Conservation (phyloP, 1,140 invertebrate species). For the Bombus ignitus region DNA sequence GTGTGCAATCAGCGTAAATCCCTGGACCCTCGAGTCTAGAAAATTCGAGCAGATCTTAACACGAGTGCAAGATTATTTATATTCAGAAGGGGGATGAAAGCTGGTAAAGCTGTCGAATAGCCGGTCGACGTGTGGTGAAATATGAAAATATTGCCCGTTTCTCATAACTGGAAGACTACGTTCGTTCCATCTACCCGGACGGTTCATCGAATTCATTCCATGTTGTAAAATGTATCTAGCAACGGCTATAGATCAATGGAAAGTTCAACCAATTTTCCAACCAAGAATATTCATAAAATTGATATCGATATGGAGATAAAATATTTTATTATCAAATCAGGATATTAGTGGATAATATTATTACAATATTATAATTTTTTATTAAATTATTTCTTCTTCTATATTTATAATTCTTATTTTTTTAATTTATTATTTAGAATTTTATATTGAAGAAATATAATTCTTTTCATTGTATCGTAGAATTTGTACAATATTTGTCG, state of each 20-base stretch:
- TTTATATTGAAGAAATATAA: too few species aligned
- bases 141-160: slow-evolving; percentile 14
- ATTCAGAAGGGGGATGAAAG: background rate
- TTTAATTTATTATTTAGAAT: too few species aligned
- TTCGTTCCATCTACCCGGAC: background rate
- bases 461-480: too few species aligned
- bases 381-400: too few species aligned
- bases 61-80: background rate
- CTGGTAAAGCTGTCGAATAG: slow-evolving; percentile 6
- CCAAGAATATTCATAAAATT: too few species aligned
- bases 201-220: background rate
- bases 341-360: too few species aligned
- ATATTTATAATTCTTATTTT: too few species aligned
- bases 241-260: background rate
- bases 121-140: background rate
- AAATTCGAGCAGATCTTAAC: background rate
- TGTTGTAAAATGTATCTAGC: too few species aligned
- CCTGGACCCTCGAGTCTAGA: background rate
- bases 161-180: slow-evolving; percentile 1
- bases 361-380: too few species aligned
- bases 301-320: too few species aligned
- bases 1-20: background rate
- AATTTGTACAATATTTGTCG: too few species aligned
- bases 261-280: background rate
- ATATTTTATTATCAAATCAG: too few species aligned